Percentiles rank a stretch among this genome's conserved stretches.
These are phyloP conservation scores for Tromatobia lineatoria DNA, from an alignment of 2,888 invertebrate genomes.

Conservation along the genomic window DNA sequence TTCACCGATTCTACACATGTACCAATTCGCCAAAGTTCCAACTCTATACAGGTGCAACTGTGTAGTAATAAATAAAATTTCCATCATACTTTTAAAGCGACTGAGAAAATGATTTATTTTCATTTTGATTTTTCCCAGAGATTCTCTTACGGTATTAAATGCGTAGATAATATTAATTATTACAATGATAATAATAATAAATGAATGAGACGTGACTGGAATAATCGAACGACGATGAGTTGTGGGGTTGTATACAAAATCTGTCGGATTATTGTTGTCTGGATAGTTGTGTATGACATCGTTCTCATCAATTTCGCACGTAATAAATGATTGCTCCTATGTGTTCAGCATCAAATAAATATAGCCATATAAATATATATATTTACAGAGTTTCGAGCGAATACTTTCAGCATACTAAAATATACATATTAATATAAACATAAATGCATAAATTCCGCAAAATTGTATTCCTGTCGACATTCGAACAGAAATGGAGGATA, in stretches of 20 bases:
- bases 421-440: background rate
- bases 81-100: no score
- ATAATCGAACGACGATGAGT: slow-evolving; percentile 1
- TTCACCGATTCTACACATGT: no score
- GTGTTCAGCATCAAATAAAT: no score
- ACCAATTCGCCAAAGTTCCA: no score
- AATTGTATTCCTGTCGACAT: background rate
- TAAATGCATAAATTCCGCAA: background rate
- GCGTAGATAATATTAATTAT: background rate
- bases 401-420: slow-evolving; percentile 10
- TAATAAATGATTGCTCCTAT: no score
- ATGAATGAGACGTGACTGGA: background rate
- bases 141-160: no score
- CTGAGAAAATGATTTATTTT: no score
- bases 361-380: background rate
- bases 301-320: background rate
- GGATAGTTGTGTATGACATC: background rate
- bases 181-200: background rate
- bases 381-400: background rate
- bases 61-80: no score
- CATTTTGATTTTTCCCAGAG: no score
- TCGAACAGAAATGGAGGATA: slow-evolving; percentile 31
- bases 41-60: no score
- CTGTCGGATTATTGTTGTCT: background rate
- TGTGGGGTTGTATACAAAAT: background rate